A percentile compares a stretch with the other conserved stretches of the same genome.
phyloP scores from a whole-genome alignment of 2,888 invertebrate genomes.

The Melangyna quadrimaculata region DNA sequence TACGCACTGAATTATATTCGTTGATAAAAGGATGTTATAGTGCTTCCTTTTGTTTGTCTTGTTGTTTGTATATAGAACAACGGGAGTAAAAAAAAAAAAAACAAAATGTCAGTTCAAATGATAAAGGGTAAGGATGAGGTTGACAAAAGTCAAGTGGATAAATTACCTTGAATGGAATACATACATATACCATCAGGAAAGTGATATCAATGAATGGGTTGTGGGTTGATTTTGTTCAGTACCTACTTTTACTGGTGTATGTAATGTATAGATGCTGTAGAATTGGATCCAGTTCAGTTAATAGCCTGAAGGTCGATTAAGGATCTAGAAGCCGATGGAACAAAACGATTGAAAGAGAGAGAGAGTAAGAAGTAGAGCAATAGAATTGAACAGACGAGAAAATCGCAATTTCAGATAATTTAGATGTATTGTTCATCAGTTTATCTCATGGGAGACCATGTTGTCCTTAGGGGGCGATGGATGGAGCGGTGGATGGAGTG shows the following conservation, averaged over 20 bases:
- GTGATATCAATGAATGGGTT: conserved; percentile 9
- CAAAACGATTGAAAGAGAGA: neutral
- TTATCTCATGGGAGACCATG: conserved; percentile 41
- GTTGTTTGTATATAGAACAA: conserved; percentile 19
- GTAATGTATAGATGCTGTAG: neutral
- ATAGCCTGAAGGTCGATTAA: conserved; percentile 57
- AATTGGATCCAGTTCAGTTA: conserved; percentile 58
- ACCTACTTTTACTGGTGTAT: neutral
- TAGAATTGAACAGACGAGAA: neutral
- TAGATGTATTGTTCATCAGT: conserved; percentile 54
- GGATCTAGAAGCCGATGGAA: conserved; percentile 1
- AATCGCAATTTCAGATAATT: conserved; percentile 34
- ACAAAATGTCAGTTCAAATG: conserved; percentile 57
- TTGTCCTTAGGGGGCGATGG: conserved; percentile 32
- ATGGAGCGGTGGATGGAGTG: too few species aligned
- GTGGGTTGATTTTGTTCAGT: neutral
- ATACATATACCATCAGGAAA: neutral
- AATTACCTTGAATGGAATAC: conserved; percentile 13
- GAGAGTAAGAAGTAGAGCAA: neutral
- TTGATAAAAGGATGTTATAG: conserved; percentile 35
- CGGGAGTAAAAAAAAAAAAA: conserved; percentile 44
- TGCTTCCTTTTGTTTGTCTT: neutral
- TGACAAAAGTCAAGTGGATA: conserved; percentile 6
- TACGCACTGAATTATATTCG: conserved; percentile 26
- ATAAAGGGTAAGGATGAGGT: neutral